Base-by-base conservation (phyloP, 2,797 vertebrate genomes). In the Lophotriccus pileatus region DNA sequence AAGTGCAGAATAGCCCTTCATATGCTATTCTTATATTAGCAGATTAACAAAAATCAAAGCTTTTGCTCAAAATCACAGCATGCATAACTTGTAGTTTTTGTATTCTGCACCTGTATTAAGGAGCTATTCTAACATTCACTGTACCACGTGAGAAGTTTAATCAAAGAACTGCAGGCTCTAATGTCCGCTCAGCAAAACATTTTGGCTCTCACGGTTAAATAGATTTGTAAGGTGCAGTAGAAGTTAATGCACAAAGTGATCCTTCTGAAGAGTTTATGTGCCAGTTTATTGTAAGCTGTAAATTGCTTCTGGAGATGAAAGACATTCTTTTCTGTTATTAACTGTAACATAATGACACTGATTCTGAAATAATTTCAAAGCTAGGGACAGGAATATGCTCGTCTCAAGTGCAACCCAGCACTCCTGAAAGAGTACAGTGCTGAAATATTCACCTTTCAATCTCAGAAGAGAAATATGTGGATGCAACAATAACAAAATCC, bases 281-380 rank as follows among this genome's bases (percentile, higher is more conserved):
- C 37, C 64, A 17, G 28, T 89, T 77, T 80, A 79, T 67, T 76
- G 36, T 91, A 91, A 91, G 68, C 73, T 80, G 64, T 89, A 92
- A 93, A 91, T 94, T 94, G 75, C 72, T 94, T 92, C 78, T 89
- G 52, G 84, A 93, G 79, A 85, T 67, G 72, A 93, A 89, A 93
- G 55, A 23, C 25, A 4, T 88, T 74, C 25, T 90, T 92, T 74
- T 77, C 37, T 81, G 36, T 76, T 96, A 92, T 68, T 93, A 91
- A 85, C 72, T 77, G 28, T 60, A 85, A 41, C 49, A 70, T 74
- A 81, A 78, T 84, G 53, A 63, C 27, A 36, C 32, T 58, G 56
- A 77, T 94, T 92, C 64, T 80, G 78, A 85, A 93, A 75, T 64
- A 21, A 58, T 87, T 89, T 77, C 76, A 83, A 83, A 96, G 56